Base-by-base conservation (phyloP, 2,888 invertebrate species). In the Conus canariensis region DNA sequence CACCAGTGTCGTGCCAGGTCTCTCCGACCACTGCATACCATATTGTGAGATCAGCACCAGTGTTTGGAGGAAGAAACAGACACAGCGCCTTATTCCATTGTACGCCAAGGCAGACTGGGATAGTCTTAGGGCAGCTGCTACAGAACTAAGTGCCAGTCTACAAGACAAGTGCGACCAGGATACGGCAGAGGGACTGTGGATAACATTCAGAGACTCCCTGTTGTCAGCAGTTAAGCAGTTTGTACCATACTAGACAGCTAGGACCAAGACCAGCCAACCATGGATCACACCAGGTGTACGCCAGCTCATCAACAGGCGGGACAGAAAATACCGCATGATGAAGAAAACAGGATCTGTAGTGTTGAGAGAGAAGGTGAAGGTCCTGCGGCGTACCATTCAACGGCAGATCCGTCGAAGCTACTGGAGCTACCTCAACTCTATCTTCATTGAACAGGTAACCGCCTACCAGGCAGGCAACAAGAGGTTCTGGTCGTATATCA, bases 171-270 rank as follows among this genome's bases (percentile, higher is more conserved):
- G 9, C 10, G 83, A 12, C 83, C 2, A 12, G 45, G 45, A 10
- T 7, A 83, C 83, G 56, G 30, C 83, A 56, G 83, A 83, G 45
- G 83, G 22, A 12, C 83, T 83, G 45, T 83, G 83, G 83, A 30
- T 7, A 12, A 83, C 45, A 14, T 83, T 83, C 83, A 83, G 2
- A 22, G 45, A n/a, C 9, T 12, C 10, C 58, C 25, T 83, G 0
- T 16, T 16, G 45, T 10, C 25, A 8, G 83, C 83, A 83, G 3
- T 83, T 5, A 83, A 30, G 45, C 1, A 56, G 25, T 30, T 16
- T 56, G 83, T 83, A 10, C 83, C 83, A 45, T 10, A 45, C 45
- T 56, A 30, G 9, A n/a, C 58, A 58, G 45, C 83, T 16, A 83
- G 19, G 45, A 22, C 30, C 4, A 83, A 83, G 45, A 12, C 14